Conservation (phyloP, 2,888 invertebrate genomes). For the Polymixis flavicincta region DNA sequence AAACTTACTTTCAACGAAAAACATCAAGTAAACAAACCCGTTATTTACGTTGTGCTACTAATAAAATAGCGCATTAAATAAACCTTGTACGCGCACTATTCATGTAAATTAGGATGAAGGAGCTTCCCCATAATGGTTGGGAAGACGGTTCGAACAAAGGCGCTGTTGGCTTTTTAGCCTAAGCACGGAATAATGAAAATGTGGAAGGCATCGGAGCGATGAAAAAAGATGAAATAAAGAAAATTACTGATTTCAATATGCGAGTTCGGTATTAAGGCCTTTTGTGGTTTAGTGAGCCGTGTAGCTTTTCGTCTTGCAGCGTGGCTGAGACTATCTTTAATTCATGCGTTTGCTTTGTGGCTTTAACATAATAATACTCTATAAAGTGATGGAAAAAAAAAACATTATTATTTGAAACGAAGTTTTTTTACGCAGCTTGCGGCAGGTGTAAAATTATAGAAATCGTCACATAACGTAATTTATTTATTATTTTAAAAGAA, state of each 20-base stretch:
- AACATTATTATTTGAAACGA: not conserved
- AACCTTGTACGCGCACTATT: constrained; percentile 73
- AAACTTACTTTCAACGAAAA: not conserved
- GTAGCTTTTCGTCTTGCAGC: not conserved
- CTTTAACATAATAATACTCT: not conserved
- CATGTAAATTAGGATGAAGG: constrained; percentile 81
- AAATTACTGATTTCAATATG: constrained; percentile 67
- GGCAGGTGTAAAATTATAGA: no score
- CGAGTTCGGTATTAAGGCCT: constrained; percentile 47
- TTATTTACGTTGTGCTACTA: constrained; percentile 53
- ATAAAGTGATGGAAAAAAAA: not conserved
- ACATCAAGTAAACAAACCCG: constrained; percentile 8
- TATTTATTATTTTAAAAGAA: no score
- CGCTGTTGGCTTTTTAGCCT: constrained; percentile 77
- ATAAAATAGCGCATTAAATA: constrained; percentile 73
- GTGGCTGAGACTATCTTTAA: constrained; percentile 1
- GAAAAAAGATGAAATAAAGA: constrained; percentile 65
- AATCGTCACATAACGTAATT: no score
- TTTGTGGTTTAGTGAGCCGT: constrained; percentile 38
- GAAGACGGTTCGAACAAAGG: constrained; percentile 77
- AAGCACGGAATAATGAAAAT: constrained; percentile 81
- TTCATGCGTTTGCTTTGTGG: not conserved
- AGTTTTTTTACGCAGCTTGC: no score
- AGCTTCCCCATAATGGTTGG: constrained; percentile 72
- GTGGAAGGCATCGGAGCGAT: constrained; percentile 68